Percentiles rank a stretch among this genome's conserved stretches.
These are phyloP conservation scores for Clepsis dumicolana DNA, from an alignment of 2,888 invertebrate species.

Conservation along the genomic window DNA sequence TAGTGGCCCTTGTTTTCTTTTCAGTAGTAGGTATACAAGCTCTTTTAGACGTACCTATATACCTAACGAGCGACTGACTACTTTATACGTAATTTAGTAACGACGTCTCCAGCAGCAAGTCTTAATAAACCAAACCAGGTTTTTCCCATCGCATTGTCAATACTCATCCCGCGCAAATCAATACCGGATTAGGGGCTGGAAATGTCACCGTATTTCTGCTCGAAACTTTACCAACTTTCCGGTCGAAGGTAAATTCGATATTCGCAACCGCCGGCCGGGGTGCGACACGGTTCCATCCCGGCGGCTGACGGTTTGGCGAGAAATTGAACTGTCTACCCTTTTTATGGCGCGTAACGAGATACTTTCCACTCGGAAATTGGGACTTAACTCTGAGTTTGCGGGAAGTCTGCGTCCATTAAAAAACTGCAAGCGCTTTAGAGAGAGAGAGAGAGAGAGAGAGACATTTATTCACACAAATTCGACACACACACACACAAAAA, in stretches of 20 bases:
- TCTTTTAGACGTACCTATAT: no score
- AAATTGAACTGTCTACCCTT: conserved; percentile 14
- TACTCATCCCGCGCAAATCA: conserved; percentile 6
- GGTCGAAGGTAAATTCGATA: conserved; percentile 3
- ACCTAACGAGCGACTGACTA: no score
- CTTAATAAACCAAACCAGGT: not conserved
- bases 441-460: no score
- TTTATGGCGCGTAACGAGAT: not conserved
- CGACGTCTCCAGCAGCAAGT: not conserved
- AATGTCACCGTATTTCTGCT: conserved; percentile 8
- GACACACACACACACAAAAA: no score
- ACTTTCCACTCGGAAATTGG: conserved; percentile 3
- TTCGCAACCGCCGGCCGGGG: not conserved
- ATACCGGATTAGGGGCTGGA: conserved; percentile 8
- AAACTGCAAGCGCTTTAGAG: no score
- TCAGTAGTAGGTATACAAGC: no score
- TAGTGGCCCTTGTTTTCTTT: no score
- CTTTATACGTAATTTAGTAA: no score
- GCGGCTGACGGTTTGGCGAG: not conserved
- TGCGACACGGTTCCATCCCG: not conserved
- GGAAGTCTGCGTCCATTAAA: not conserved
- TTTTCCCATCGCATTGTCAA: not conserved
- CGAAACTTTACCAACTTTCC: not conserved
- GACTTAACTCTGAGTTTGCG: not conserved
- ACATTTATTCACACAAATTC: no score